These are phyloP conservation scores for Mesocentrotus franciscanus DNA, from an alignment of 53 echinoderm and acorn worm genomes.

Conservation along the genomic window DNA sequence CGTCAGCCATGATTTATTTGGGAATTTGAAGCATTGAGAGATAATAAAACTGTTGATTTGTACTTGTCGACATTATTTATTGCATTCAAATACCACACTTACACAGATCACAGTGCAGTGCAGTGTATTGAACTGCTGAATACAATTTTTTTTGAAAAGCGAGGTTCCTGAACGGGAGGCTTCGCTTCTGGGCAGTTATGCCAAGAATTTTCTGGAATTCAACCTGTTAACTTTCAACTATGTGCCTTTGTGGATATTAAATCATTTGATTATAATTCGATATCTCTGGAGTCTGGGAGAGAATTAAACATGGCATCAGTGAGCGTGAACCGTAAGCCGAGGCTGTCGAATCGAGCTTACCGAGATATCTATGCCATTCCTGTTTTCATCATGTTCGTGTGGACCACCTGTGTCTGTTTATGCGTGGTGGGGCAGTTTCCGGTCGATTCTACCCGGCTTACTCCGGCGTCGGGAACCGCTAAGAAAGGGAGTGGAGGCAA, in stretches of 20 bases:
- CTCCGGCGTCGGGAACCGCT: background rate
- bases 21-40: background rate
- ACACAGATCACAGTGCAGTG: too few species aligned
- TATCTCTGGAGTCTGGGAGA: background rate
- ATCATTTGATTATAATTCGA: background rate
- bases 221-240: background rate
- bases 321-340: background rate
- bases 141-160: background rate
- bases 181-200: constrained; percentile 17
- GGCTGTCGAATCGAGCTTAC: constrained; percentile 54
- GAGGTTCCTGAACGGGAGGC: background rate
- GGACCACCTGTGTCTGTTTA: constrained; percentile 67
- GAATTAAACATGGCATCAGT: constrained; percentile 18
- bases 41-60: background rate
- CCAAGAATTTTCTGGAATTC: constrained; percentile 26
- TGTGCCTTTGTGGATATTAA: constrained; percentile 21
- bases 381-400: constrained; percentile 46
- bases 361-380: constrained; percentile 57
- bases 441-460: background rate
- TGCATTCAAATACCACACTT: too few species aligned
- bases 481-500: background rate
- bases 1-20: too few species aligned
- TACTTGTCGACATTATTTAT: background rate
- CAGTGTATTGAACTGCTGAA: too few species aligned
- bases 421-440: constrained; percentile 65